These are phyloP conservation scores for Nymphalis polychloros DNA, from an alignment of 2,888 invertebrate genomes.

Conservation along the genomic window DNA sequence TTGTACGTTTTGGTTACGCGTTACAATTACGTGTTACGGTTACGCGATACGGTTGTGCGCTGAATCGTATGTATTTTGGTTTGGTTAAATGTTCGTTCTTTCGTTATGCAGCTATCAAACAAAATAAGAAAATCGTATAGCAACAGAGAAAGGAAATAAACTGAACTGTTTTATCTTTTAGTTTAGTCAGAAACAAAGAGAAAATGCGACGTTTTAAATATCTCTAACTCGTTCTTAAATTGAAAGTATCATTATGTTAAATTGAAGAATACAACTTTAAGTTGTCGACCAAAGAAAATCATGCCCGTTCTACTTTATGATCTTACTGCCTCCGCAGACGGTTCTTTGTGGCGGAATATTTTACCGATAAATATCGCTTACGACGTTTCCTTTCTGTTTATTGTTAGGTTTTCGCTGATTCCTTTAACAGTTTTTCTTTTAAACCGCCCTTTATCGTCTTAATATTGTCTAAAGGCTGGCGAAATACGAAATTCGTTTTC, in stretches of 20 bases:
- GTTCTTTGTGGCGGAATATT: slow-evolving; percentile 67
- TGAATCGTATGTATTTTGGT: too few relatives aligned
- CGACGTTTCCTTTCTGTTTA: slow-evolving; percentile 73
- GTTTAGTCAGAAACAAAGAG: neutral
- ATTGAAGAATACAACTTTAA: slow-evolving; percentile 26
- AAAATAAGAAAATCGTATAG: too few relatives aligned
- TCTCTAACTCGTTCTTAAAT: neutral
- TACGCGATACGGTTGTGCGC: too few relatives aligned
- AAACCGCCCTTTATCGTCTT: slow-evolving; percentile 54
- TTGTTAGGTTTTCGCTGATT: slow-evolving; percentile 74
- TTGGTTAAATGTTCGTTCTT: too few relatives aligned
- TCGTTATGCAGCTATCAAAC: too few relatives aligned
- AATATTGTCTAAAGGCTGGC: slow-evolving; percentile 9
- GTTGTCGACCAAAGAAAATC: slow-evolving; percentile 47
- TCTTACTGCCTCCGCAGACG: slow-evolving; percentile 49
- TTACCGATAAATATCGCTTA: slow-evolving; percentile 74
- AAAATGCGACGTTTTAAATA: neutral
- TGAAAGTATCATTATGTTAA: slow-evolving; percentile 43
- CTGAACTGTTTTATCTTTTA: too few relatives aligned
- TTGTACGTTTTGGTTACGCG: too few relatives aligned
- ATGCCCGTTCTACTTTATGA: slow-evolving; percentile 61
- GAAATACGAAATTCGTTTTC: neutral
- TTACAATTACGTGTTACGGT: too few relatives aligned
- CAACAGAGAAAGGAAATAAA: too few relatives aligned
- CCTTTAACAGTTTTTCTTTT: slow-evolving; percentile 70